A percentile compares a stretch with the other conserved stretches of the same genome.
Conservation (phyloP, 2,888 invertebrate genomes). For the Nephrotoma appendiculata region DNA sequence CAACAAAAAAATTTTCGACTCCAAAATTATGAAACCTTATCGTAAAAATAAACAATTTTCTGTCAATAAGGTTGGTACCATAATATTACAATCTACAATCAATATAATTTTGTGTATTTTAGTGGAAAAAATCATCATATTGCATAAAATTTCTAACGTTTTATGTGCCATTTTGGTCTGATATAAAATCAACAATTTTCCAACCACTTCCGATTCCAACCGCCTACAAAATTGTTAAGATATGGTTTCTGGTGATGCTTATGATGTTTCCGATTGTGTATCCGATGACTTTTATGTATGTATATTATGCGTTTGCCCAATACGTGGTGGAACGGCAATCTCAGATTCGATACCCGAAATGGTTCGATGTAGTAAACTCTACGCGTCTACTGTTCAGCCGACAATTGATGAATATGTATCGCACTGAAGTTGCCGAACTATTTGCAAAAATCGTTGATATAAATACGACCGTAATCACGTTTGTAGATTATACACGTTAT, state of each 20-base stretch:
- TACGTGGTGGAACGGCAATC: not conserved
- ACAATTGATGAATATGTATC: not conserved
- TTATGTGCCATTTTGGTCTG: not conserved
- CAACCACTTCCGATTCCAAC: conserved; percentile 7
- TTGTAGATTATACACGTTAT: not conserved
- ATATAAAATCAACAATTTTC: not conserved
- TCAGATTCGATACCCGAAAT: not conserved
- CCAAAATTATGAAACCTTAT: conserved; percentile 2
- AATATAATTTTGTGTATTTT: not conserved
- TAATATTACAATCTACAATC: no score
- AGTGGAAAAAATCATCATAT: not conserved
- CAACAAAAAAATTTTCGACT: not conserved
- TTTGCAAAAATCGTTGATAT: not conserved
- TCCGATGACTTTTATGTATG: not conserved
- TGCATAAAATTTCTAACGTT: not conserved
- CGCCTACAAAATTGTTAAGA: not conserved
- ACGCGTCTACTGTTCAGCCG: not conserved
- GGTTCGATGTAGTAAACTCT: not conserved
- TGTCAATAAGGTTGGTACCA: not conserved
- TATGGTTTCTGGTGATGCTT: not conserved
- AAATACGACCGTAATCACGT: not conserved
- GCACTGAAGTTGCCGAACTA: not conserved
- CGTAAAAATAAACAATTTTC: not conserved
- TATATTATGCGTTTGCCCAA: not conserved
- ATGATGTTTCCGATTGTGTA: not conserved